Conservation (phyloP, 2,797 vertebrate species). For the Enteromius trimaculatus region DNA sequence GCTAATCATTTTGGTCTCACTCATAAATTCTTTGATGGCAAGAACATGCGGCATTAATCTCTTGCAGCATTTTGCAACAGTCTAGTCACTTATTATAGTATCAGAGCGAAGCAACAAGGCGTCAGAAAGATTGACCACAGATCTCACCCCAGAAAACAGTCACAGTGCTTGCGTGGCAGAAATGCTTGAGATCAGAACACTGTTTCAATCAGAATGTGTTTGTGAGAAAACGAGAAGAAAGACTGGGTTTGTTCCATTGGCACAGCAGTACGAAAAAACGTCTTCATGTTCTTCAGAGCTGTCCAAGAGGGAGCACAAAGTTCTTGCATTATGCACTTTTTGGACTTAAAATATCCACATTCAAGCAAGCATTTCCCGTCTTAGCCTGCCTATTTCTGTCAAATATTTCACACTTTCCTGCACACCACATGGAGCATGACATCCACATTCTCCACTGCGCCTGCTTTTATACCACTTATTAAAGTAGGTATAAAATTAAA, state of each 20-base stretch:
- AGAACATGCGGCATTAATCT: slow-evolving; percentile 22
- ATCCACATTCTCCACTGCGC: background rate
- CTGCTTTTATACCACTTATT: slow-evolving; percentile 10
- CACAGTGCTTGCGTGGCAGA: slow-evolving; percentile 50
- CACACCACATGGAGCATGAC: slow-evolving; percentile 5
- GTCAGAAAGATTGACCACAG: slow-evolving; percentile 51
- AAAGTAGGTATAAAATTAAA: background rate
- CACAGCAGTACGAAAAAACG: slow-evolving; percentile 11
- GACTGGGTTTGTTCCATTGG: slow-evolving; percentile 31
- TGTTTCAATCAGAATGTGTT: slow-evolving; percentile 35
- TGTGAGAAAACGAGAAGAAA: slow-evolving; percentile 29
- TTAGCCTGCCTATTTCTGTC: background rate
- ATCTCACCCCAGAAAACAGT: slow-evolving; percentile 37
- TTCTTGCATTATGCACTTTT: slow-evolving; percentile 46
- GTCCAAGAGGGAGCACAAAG: slow-evolving; percentile 28
- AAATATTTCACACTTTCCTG: slow-evolving; percentile 1
- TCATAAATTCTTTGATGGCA: slow-evolving; percentile 38
- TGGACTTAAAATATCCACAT: background rate
- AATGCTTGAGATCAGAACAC: slow-evolving; percentile 20
- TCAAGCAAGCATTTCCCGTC: slow-evolving; percentile 12
- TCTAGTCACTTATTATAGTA: slow-evolving; percentile 44
- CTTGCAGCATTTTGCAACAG: slow-evolving; percentile 43
- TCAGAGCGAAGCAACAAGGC: slow-evolving; percentile 45
- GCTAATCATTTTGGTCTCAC: slow-evolving; percentile 21
- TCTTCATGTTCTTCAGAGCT: slow-evolving; percentile 20